These are phyloP conservation scores for Petroica traversi DNA, from an alignment of 2,113 vertebrate genomes.

Conservation along the genomic window DNA sequence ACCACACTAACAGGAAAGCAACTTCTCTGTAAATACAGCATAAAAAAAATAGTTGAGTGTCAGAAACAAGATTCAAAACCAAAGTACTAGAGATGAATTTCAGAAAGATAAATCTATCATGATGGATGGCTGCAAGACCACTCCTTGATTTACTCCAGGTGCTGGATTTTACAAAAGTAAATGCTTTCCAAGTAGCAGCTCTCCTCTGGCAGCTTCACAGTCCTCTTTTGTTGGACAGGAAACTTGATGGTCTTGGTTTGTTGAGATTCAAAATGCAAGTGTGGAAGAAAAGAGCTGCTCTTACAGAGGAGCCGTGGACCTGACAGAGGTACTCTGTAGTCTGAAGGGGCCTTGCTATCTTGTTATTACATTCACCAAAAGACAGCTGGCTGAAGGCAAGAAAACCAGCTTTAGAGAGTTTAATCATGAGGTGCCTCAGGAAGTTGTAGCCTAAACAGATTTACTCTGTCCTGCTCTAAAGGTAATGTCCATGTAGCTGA, in stretches of 20 bases:
- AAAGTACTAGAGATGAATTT: background rate
- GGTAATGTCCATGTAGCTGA: background rate
- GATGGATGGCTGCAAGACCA: background rate
- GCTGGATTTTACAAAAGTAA: background rate
- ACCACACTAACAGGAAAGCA: background rate
- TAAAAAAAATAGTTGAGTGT: background rate
- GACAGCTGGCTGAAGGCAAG: background rate
- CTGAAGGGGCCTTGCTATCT: background rate
- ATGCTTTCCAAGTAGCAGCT: background rate
- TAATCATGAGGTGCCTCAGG: background rate
- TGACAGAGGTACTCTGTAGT: background rate
- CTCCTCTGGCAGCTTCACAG: background rate
- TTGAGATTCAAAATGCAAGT: background rate
- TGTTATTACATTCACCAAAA: background rate
- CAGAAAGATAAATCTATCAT: background rate
- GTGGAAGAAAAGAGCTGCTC: background rate
- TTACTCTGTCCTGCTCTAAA: background rate
- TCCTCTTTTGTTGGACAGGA: background rate
- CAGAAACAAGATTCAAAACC: background rate
- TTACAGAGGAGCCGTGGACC: background rate
- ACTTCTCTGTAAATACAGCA: background rate
- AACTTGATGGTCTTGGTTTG: background rate
- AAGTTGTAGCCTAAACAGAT: background rate
- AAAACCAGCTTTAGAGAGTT: background rate
- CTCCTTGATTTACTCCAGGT: background rate